Percentiles rank a stretch among this genome's conserved stretches.
Evolutionary conservation across 2,888 invertebrate species (phyloP).

Genomic region (Hypomecis atomaria): DNA sequence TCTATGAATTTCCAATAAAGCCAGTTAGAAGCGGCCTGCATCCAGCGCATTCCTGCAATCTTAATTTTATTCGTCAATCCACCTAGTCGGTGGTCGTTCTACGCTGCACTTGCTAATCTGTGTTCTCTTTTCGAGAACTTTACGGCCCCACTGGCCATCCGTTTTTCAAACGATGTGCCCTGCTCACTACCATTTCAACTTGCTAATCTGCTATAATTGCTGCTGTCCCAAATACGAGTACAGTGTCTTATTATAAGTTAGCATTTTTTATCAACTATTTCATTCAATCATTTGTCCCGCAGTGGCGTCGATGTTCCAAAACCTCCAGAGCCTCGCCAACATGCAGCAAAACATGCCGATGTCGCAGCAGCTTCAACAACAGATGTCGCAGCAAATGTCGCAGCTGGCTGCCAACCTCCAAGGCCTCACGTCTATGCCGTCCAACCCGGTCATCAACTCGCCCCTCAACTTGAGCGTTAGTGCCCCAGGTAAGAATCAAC

Average conservation of each 20-base stretch:
- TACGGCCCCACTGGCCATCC: no score
- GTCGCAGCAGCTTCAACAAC: conserved; percentile 85
- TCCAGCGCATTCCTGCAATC: no score
- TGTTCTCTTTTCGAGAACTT: no score
- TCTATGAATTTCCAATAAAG: no score
- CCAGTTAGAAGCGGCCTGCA: no score
- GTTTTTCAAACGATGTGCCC: no score
- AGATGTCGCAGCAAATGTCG: conserved; percentile 82
- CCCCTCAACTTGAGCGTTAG: conserved; percentile 93
- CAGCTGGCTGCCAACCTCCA: conserved; percentile 88
- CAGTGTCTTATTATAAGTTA: neutral
- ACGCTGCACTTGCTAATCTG: no score
- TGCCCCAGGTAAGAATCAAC: conserved; percentile 70
- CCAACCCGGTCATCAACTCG: conserved; percentile 90
- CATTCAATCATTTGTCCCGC: conserved; percentile 52
- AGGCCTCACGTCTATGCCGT: conserved; percentile 90
- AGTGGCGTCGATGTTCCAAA: conserved; percentile 90
- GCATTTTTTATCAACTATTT: conserved; percentile 15
- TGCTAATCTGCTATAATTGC: no score
- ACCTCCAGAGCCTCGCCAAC: conserved; percentile 81
- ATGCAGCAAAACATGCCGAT: conserved; percentile 82
- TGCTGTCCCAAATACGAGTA: no score
- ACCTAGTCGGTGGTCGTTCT: no score
- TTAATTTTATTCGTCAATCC: no score
- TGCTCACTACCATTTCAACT: no score